Conservation (phyloP, 2,113 vertebrate species). For the Oxyruncus cristatus region DNA sequence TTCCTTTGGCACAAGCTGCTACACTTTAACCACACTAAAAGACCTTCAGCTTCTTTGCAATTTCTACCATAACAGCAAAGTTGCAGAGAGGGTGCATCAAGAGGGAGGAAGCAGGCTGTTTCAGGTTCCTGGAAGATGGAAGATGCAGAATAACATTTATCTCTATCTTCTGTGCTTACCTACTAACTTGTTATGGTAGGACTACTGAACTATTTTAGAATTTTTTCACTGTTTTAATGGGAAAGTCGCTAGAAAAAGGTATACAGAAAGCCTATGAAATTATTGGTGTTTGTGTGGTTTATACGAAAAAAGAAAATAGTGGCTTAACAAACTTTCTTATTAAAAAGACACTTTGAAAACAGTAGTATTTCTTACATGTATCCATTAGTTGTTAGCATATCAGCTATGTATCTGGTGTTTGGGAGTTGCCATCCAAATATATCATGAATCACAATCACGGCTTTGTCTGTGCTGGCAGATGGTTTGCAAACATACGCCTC, state of each 20-base stretch:
- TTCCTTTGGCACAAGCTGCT: not conserved
- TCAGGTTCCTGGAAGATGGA: not conserved
- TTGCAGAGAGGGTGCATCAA: accelerated
- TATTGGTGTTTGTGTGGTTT: not conserved
- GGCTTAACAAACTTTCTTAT: not conserved
- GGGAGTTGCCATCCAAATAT: slow-evolving; percentile 90
- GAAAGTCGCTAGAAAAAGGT: not conserved
- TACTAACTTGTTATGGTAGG: accelerated
- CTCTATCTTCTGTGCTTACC: not conserved
- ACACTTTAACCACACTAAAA: not conserved
- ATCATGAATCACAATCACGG: slow-evolving; percentile 89
- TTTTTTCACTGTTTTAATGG: not conserved
- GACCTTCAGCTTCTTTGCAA: not conserved
- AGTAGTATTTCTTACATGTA: slow-evolving; percentile 76
- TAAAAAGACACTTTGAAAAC: not conserved
- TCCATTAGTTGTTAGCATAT: slow-evolving; percentile 87
- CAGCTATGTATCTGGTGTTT: slow-evolving; percentile 90
- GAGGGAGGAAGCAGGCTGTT: not conserved
- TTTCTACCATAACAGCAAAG: not conserved
- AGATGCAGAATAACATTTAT: not conserved
- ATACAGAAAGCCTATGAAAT: not conserved
- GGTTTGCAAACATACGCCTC: slow-evolving; percentile 81
- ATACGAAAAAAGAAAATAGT: not conserved
- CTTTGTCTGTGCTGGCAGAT: slow-evolving; percentile 72
- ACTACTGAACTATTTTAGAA: not conserved